Evolutionary conservation across 2,113 vertebrate genomes (phyloP).

Genomic region (Thalassarche chlororhynchos): DNA sequence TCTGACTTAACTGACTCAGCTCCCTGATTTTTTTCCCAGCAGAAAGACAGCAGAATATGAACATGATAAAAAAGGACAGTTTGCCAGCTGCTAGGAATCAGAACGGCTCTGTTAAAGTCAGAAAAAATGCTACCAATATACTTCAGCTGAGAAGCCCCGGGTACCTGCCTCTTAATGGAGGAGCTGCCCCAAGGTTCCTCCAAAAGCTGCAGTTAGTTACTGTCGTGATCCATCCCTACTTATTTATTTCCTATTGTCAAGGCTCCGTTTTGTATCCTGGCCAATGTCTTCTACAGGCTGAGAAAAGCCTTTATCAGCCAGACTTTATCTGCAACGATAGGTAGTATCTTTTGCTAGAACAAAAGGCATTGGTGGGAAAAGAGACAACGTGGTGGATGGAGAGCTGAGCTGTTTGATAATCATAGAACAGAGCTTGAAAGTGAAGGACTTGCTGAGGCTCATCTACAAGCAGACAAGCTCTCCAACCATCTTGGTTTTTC

Average conservation of each 20-base stretch:
- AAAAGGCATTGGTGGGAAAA: not conserved
- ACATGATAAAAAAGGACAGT: not conserved
- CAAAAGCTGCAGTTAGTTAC: not conserved
- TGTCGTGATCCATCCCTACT: not conserved
- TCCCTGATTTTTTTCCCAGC: not conserved
- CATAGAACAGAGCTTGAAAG: not conserved
- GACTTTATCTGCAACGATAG: not conserved
- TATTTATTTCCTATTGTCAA: not conserved
- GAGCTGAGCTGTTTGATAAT: not conserved
- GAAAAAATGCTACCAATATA: not conserved
- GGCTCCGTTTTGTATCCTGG: not conserved
- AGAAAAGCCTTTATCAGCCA: not conserved
- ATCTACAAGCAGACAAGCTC: not conserved
- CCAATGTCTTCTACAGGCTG: not conserved
- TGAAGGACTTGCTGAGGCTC: not conserved
- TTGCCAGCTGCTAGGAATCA: not conserved
- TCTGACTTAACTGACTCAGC: not conserved
- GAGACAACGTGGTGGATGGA: fast-evolving
- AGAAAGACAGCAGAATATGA: not conserved
- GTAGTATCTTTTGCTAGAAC: not conserved
- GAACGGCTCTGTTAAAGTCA: not conserved
- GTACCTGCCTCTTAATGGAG: not conserved
- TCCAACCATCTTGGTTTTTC: not conserved
- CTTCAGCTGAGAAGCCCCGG: not conserved
- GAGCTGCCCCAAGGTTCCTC: not conserved